Evolutionary conservation across 2,888 invertebrate genomes (phyloP).

Genomic region (Campoplex capitator): DNA sequence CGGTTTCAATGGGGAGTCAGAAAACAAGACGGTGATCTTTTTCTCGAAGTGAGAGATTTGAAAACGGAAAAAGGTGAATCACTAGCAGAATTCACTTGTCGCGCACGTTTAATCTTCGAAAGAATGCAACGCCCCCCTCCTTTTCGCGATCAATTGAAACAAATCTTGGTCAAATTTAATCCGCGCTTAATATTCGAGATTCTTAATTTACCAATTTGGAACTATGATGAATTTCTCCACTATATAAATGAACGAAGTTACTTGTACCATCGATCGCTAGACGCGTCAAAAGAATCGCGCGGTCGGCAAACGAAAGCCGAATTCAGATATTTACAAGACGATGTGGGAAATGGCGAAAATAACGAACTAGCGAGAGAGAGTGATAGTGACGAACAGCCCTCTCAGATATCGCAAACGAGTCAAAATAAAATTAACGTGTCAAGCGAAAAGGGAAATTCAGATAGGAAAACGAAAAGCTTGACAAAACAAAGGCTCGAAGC

Average conservation of each 20-base stretch:
- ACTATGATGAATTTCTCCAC: constrained; percentile 52
- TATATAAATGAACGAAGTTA: constrained; percentile 57
- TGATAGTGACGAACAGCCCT: neutral
- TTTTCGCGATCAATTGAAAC: constrained; percentile 43
- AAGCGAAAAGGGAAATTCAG: neutral
- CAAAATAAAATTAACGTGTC: neutral
- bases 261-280: constrained; percentile 43
- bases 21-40: constrained; percentile 59
- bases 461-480: constrained; percentile 9
- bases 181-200: constrained; percentile 56
- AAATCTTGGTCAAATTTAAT: constrained; percentile 57
- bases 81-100: constrained; percentile 63
- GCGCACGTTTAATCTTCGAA: constrained; percentile 62
- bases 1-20: constrained; percentile 62
- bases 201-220: constrained; percentile 23
- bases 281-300: constrained; percentile 18
- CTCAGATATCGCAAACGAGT: neutral
- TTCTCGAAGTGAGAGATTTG: constrained; percentile 40
- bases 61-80: constrained; percentile 58
- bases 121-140: constrained; percentile 59
- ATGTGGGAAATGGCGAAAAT: neutral
- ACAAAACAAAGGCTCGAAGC: constrained; percentile 41
- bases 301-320: neutral
- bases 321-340: neutral
- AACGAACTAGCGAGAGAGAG: too few species aligned